Evolutionary conservation across 2,113 vertebrate genomes (phyloP).

Genomic region (Prunella himalayana): DNA sequence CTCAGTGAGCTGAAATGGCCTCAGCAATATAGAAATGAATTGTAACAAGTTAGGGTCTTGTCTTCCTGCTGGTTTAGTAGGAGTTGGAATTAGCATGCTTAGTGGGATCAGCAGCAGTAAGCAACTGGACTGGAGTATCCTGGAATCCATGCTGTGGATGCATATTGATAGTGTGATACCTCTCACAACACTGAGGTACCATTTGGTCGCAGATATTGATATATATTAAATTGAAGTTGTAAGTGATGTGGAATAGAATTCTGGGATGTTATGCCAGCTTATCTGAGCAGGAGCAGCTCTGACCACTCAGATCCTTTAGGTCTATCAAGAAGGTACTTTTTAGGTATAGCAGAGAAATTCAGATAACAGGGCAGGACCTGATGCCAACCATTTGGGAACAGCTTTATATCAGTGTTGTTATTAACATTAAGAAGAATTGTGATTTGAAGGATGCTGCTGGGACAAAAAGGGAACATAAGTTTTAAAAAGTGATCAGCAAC

Average conservation of each 20-base stretch:
- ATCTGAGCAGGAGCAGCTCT: neutral
- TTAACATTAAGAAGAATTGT: neutral
- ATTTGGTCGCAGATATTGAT: neutral
- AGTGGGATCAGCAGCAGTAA: conserved; percentile 7
- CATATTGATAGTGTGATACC: neutral
- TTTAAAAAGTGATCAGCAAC: neutral
- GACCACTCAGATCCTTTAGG: neutral
- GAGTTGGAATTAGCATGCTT: conserved; percentile 40
- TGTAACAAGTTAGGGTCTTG: conserved; percentile 68
- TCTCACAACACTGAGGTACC: neutral
- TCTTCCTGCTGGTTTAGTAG: conserved; percentile 53
- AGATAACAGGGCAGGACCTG: neutral
- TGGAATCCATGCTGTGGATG: neutral
- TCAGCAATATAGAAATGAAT: conserved; percentile 69
- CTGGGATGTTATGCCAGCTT: neutral
- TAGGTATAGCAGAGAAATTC: neutral
- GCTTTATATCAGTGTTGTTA: neutral
- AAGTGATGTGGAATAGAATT: neutral
- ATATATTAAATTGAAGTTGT: neutral
- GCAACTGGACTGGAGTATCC: neutral
- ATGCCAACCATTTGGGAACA: neutral
- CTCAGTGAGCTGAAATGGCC: conserved; percentile 73
- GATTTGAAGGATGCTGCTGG: neutral
- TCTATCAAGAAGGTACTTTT: neutral
- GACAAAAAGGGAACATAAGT: neutral